Base-by-base conservation (phyloP, 2,113 vertebrate genomes). In the Plecotus auritus region DNA sequence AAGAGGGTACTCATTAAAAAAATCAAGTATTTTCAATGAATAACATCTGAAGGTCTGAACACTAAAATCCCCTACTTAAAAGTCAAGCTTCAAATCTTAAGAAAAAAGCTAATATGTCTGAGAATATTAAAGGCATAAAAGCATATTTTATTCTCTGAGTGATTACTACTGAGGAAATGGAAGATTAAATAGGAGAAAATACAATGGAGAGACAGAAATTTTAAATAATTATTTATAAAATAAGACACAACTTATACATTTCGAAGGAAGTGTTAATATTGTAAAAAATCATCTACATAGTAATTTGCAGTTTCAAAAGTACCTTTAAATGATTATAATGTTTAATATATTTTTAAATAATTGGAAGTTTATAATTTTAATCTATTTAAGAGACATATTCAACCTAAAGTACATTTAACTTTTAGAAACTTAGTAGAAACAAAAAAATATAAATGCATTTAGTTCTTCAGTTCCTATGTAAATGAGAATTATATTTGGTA, bases 171-270 rank as follows among this genome's bases (percentile, higher is more conserved):
- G 66, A 49, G 22, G 18, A 94, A n/a, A 30, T 77, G 72, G 49
- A 82, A 85, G 23, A 40, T 77, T 54, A 45, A 84, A 7, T 64
- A 10, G 2, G 73, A 84, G 59, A 93, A 45, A 30, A 82, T 51
- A 90, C 5, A 67, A n/a, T 28, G 47, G 23, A 80, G 22, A 85
- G 5, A 4, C 61, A 28, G 7, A 22, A 51, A 88, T 42, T 86
- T 93, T 42, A 81, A 91, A 90, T 56, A 85, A 88, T 85, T 87
- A 84, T 37, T 22, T 78, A 76, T 84, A 67, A 83, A 84, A 61
- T 72, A 64, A 88, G 54, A 84, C 77, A 30, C 1, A 87, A 82
- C 18, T 78, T 56, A 86, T 37, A 84, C 9, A 93, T 72, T 42
- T 91, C 54, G 42, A 86, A 78, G 28, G 26, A 91, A 42, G 1